phyloP scores from a whole-genome alignment of 2,888 invertebrate genomes.

The Papilio demoleus region DNA sequence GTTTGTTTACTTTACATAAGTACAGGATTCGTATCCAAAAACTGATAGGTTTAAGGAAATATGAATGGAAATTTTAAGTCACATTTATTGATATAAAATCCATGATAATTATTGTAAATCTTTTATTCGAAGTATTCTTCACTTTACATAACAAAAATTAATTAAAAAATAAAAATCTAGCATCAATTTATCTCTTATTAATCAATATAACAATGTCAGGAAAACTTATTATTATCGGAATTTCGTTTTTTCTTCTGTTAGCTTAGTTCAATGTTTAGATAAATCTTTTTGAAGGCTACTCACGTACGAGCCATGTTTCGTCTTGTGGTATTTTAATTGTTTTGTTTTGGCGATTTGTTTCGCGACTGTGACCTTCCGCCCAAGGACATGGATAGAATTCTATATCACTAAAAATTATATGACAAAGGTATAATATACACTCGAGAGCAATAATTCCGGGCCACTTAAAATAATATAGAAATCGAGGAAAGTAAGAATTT shows the following conservation, averaged over 20 bases:
- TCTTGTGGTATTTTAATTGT: slow-evolving; percentile 34
- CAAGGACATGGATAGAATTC: slow-evolving; percentile 14
- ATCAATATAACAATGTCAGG: neutral
- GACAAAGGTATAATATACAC: too few species aligned
- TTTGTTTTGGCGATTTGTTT: slow-evolving; percentile 38
- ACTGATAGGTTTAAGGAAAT: neutral
- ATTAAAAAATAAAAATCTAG: too few species aligned
- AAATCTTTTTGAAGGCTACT: slow-evolving; percentile 26
- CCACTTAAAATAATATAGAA: too few species aligned
- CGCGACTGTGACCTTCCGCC: slow-evolving; percentile 21
- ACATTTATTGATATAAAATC: too few species aligned
- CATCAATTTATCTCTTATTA: neutral
- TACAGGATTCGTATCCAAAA: neutral
- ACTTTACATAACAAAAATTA: too few species aligned
- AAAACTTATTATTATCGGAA: neutral
- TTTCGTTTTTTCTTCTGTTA: neutral
- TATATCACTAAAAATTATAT: neutral
- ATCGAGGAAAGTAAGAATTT: too few species aligned
- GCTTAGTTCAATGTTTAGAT: neutral
- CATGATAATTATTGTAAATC: too few species aligned
- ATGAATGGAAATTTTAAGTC: too few species aligned
- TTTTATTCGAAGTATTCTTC: too few species aligned
- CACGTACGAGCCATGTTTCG: slow-evolving; percentile 32
- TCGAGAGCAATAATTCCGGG: too few species aligned
- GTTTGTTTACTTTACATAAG: slow-evolving; percentile 4